A percentile compares a stretch with the other conserved stretches of the same genome.
phyloP scores from a whole-genome alignment of 2,797 vertebrate genomes.

The Oophaga sylvatica region DNA sequence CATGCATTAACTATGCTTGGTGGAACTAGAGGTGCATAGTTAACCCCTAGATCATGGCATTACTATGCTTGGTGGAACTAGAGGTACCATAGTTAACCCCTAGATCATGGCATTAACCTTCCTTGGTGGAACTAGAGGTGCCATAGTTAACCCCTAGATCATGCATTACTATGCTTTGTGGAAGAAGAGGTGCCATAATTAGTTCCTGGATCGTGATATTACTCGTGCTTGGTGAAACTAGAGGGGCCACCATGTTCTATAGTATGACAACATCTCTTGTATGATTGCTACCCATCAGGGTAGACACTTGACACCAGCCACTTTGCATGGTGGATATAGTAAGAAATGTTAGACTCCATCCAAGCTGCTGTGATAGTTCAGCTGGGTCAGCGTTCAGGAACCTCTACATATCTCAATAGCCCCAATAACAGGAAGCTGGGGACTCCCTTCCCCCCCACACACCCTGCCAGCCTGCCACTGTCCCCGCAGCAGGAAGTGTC shows the following conservation, averaged over 20 bases:
- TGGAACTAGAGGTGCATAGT: too few species aligned
- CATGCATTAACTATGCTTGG: too few species aligned
- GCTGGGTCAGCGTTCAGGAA: conserved; percentile 27
- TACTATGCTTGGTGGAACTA: too few species aligned
- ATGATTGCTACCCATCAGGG: background rate
- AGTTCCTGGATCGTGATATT: too few species aligned
- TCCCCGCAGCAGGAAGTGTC: conserved; percentile 61
- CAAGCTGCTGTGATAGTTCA: conserved; percentile 21
- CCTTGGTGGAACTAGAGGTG: too few species aligned
- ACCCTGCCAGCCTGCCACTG: conserved; percentile 47
- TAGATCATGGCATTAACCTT: too few species aligned
- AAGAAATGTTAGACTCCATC: background rate
- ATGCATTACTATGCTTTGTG: too few species aligned
- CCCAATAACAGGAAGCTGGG: conserved; percentile 59
- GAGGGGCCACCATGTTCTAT: background rate
- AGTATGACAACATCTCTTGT: background rate
- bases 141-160: too few species aligned
- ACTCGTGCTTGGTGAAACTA: too few species aligned
- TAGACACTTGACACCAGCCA: background rate
- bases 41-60: too few species aligned
- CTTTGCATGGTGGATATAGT: background rate
- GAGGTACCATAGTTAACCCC: too few species aligned
- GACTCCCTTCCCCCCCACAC: conserved; percentile 36
- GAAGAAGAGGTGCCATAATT: too few species aligned
- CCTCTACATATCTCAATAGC: conserved; percentile 34